These are phyloP conservation scores for Ceyx melanurus DNA, from an alignment of 2,113 vertebrate genomes.

Conservation along the genomic window DNA sequence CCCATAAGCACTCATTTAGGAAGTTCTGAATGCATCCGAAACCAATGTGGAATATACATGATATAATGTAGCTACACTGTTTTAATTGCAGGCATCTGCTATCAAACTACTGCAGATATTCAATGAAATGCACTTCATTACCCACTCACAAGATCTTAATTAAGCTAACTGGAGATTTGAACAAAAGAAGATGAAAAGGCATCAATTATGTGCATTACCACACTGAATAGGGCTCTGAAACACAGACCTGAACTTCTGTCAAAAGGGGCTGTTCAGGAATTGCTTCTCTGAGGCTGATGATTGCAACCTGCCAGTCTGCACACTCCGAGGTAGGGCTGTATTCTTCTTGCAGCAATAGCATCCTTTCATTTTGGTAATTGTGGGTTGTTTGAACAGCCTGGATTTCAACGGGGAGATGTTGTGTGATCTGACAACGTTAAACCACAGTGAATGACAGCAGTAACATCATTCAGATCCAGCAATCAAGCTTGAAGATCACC, in stretches of 20 bases:
- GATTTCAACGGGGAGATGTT: not conserved
- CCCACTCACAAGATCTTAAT: conserved; percentile 42
- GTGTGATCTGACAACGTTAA: not conserved
- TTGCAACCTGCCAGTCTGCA: not conserved
- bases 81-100: conserved; percentile 47
- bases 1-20: not conserved
- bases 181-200: conserved; percentile 39
- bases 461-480: not conserved
- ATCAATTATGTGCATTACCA: conserved; percentile 42
- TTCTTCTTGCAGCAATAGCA: not conserved
- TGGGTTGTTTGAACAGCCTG: not conserved
- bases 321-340: not conserved
- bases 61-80: not conserved
- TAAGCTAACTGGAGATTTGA: conserved; percentile 41
- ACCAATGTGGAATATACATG: not conserved
- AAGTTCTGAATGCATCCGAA: not conserved
- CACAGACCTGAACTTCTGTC: not conserved
- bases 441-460: not conserved
- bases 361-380: not conserved
- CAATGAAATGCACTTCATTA: conserved; percentile 39
- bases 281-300: not conserved
- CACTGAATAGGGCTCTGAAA: conserved; percentile 29
- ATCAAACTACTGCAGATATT: conserved; percentile 1
- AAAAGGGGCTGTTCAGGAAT: not conserved
- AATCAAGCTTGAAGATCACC: not conserved